phyloP scores from a whole-genome alignment of 2,888 invertebrate species.

The Drosophila pseudotakahashii region DNA sequence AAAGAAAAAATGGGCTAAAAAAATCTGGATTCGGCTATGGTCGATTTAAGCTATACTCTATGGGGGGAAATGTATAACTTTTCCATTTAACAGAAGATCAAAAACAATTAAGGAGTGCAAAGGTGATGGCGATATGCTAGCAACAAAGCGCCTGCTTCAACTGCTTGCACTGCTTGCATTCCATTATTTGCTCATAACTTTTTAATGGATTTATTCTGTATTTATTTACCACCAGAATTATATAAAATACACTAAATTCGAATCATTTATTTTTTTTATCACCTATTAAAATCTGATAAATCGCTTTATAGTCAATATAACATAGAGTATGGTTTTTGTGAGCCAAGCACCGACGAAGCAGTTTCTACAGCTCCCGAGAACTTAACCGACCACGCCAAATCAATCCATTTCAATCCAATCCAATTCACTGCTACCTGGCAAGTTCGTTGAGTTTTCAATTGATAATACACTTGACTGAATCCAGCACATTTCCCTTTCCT shows the following conservation, averaged over 20 bases:
- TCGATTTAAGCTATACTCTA: constrained; percentile 46
- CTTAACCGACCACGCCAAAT: constrained; percentile 36
- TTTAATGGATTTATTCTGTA: too few relatives aligned
- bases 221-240: too few relatives aligned
- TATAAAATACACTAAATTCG: too few relatives aligned
- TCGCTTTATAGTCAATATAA: neutral
- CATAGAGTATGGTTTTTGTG: neutral
- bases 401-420: constrained; percentile 49
- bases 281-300: too few relatives aligned
- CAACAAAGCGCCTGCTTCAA: too few relatives aligned
- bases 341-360: too few relatives aligned
- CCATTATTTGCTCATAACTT: too few relatives aligned
- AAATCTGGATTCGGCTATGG: constrained; percentile 15
- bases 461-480: constrained; percentile 74
- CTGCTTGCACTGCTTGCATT: too few relatives aligned
- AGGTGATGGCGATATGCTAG: too few relatives aligned
- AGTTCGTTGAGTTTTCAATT: constrained; percentile 70
- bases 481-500: constrained; percentile 14
- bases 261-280: too few relatives aligned
- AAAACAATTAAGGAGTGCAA: too few relatives aligned
- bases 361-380: neutral
- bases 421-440: constrained; percentile 50
- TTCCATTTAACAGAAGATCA: too few relatives aligned
- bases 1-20: constrained; percentile 6
- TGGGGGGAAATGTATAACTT: neutral